Evolutionary conservation across 2,797 vertebrate genomes (phyloP).

Genomic region (Rhincodon typus): DNA sequence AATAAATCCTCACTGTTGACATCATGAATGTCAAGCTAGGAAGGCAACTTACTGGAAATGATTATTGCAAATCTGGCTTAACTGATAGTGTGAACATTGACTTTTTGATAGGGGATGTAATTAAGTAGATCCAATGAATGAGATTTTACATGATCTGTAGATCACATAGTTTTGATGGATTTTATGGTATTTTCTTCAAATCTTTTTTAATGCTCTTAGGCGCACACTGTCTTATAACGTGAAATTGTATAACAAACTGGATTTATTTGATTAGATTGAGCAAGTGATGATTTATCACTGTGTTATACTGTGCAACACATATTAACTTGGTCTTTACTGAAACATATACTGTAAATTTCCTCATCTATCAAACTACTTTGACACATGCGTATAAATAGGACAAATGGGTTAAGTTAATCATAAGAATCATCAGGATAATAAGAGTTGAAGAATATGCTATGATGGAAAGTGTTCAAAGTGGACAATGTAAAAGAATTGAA

Average conservation of each 20-base stretch:
- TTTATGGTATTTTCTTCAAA: background rate
- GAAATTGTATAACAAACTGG: background rate
- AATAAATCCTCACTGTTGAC: no score
- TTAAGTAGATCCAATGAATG: background rate
- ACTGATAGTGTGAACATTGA: background rate
- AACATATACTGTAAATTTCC: background rate
- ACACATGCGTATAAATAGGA: background rate
- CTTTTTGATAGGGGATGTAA: background rate
- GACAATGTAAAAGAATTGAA: background rate
- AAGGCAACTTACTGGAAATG: background rate
- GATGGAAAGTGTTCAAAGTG: background rate
- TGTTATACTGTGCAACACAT: background rate
- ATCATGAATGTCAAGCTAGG: background rate
- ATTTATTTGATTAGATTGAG: slow-evolving; percentile 13
- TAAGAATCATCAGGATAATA: slow-evolving; percentile 8
- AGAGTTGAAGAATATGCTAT: background rate
- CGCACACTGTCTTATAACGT: background rate
- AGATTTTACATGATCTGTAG: background rate
- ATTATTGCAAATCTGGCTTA: background rate
- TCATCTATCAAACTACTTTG: background rate
- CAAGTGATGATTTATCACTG: background rate
- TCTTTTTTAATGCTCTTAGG: background rate
- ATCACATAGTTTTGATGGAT: background rate
- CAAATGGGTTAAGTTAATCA: background rate
- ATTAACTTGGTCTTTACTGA: background rate